A percentile compares a stretch with the other conserved stretches of the same genome.
Conservation (phyloP, 2,797 vertebrate genomes). For the Morelia viridis region DNA sequence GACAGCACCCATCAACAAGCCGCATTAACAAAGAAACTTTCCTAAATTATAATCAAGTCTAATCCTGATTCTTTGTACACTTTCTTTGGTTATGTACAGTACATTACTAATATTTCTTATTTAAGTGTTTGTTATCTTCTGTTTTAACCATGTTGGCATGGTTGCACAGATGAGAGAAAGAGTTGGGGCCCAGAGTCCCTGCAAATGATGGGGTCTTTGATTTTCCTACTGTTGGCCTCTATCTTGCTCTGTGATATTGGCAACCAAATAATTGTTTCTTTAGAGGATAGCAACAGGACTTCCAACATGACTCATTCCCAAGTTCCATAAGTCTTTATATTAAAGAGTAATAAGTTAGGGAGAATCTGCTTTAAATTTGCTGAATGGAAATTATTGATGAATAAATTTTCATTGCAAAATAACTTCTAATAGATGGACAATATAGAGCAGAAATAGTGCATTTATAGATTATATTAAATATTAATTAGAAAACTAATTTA, state of each 20-base stretch:
- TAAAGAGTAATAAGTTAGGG: neutral
- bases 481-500: neutral
- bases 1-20: neutral
- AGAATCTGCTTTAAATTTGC: neutral
- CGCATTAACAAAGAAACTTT: neutral
- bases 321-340: neutral
- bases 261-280: neutral
- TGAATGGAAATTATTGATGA: neutral
- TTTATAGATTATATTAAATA: neutral
- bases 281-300: neutral
- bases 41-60: neutral
- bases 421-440: neutral
- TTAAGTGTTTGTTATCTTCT: neutral
- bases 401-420: neutral
- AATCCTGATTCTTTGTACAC: neutral
- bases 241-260: neutral
- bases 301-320: neutral
- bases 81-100: neutral
- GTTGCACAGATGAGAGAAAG: neutral
- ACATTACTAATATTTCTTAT: neutral
- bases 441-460: neutral
- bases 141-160: neutral
- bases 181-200: no score
- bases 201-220: no score
- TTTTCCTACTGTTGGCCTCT: neutral